These are phyloP conservation scores for Argyrosomus regius DNA, from an alignment of 2,797 vertebrate species.

Conservation along the genomic window DNA sequence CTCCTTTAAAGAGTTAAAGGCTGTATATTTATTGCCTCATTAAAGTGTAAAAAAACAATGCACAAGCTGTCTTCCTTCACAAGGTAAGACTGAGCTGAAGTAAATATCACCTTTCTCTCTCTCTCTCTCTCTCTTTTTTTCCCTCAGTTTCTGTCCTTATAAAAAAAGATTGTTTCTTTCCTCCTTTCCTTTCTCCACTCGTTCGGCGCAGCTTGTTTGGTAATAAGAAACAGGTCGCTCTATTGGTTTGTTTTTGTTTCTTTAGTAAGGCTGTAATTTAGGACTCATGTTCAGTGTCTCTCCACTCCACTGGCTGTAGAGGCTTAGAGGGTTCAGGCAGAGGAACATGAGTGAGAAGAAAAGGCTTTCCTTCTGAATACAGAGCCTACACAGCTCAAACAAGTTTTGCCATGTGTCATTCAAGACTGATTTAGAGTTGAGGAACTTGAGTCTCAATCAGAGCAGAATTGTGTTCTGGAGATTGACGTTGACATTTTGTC, in stretches of 20 bases:
- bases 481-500: constrained; percentile 76
- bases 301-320: constrained; percentile 72
- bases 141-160: constrained; percentile 59
- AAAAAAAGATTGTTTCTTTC: constrained; percentile 70
- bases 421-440: constrained; percentile 63
- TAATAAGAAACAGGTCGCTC: constrained; percentile 85
- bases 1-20: constrained; percentile 87
- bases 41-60: constrained; percentile 83
- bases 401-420: constrained; percentile 74
- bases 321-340: constrained; percentile 74
- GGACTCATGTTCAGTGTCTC: constrained; percentile 84
- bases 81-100: constrained; percentile 67
- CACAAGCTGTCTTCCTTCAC: constrained; percentile 82
- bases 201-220: constrained; percentile 74
- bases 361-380: constrained; percentile 70
- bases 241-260: constrained; percentile 85
- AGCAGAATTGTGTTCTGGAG: constrained; percentile 61
- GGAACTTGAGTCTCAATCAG: constrained; percentile 71
- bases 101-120: constrained; percentile 76
- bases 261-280: constrained; percentile 83
- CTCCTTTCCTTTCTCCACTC: constrained; percentile 64
- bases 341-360: constrained; percentile 73
- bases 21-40: constrained; percentile 89
- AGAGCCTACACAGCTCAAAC: constrained; percentile 60
- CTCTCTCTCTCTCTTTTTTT: constrained; percentile 28